These are phyloP conservation scores for Ciconia maguari DNA, from an alignment of 2,113 vertebrate species.

Conservation along the genomic window DNA sequence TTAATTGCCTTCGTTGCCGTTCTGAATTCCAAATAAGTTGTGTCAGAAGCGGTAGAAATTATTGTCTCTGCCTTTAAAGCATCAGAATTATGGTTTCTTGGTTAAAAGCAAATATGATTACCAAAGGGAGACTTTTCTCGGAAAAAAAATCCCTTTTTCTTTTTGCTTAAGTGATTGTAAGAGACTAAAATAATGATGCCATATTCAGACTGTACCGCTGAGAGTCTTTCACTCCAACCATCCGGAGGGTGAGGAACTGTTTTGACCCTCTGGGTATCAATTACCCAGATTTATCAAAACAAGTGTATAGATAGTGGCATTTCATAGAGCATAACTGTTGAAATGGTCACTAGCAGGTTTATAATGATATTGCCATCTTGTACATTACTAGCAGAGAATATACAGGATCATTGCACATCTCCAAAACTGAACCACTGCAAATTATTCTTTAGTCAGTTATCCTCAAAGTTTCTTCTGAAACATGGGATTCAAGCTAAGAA, in stretches of 20 bases:
- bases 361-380: background rate
- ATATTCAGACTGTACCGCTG: background rate
- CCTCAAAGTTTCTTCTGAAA: background rate
- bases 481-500: background rate
- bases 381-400: background rate
- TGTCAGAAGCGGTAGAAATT: background rate
- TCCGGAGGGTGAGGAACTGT: background rate
- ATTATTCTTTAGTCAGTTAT: background rate
- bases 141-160: background rate
- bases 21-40: constrained; percentile 46
- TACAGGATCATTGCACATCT: background rate
- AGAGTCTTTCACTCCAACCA: background rate
- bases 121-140: background rate
- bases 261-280: background rate
- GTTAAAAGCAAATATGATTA: background rate
- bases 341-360: background rate
- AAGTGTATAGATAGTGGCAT: background rate
- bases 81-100: background rate
- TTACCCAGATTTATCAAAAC: background rate
- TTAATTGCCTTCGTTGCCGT: constrained; percentile 35
- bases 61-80: background rate
- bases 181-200: background rate
- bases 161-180: background rate
- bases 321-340: background rate
- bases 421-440: background rate